phyloP scores from a whole-genome alignment of 2,113 vertebrate species.

The Saguinus midas region DNA sequence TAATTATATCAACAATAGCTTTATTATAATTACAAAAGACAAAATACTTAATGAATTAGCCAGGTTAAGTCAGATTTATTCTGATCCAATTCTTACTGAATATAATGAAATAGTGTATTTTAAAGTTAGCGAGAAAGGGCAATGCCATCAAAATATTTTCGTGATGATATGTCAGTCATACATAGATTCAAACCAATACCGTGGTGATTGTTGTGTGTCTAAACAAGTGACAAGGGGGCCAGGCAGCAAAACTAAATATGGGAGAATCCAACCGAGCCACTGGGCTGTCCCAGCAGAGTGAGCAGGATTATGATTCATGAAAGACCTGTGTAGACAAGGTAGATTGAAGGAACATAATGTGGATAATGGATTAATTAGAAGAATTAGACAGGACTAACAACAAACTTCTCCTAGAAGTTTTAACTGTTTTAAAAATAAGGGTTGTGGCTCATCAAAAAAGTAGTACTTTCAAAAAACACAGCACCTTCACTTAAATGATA shows the following conservation, averaged over 20 bases:
- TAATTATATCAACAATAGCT: slow-evolving; percentile 21
- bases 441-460: neutral
- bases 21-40: neutral
- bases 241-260: neutral
- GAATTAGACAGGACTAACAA: neutral
- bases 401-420: neutral
- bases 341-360: neutral
- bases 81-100: neutral
- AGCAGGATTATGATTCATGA: neutral
- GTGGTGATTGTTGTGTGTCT: neutral
- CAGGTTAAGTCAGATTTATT: neutral
- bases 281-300: neutral
- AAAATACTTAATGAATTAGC: slow-evolving; percentile 22
- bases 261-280: neutral
- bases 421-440: neutral
- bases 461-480: neutral
- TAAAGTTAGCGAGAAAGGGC: neutral
- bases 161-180: neutral
- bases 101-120: neutral
- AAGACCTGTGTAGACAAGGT: neutral
- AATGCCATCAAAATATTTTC: neutral
- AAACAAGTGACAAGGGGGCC: neutral
- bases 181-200: neutral
- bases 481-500: neutral
- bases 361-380: neutral